Evolutionary conservation across 2,113 vertebrate species (phyloP), one percentile per base, ranked within the genome.

Genomic region (Sinocyclocheilus grahami): DNA sequence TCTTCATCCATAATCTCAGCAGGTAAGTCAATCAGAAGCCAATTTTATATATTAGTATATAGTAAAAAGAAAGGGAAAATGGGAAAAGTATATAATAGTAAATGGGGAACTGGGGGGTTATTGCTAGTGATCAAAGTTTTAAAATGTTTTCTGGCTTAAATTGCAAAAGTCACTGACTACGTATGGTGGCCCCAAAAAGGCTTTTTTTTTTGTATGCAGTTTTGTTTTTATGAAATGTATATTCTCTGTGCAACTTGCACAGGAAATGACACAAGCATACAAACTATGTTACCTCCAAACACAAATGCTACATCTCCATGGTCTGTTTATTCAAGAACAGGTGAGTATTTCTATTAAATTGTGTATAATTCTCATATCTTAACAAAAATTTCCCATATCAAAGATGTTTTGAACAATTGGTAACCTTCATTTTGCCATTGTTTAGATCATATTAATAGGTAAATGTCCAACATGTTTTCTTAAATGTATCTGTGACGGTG

Each of bases 1-100:
- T 72, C 62, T 85, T 63, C 79, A 24, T 78, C 58, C n/a, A 6
- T 87, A 63, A 63, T 82, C 63, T 74, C 58, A n/a, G 77, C 74
- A 84, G 90, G 89, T 91, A 83, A 86, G 87, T 85, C 69, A 3
- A 71, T 42, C 13, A 63, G 9, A 82, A 69, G 30, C n/a, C 65
- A 72, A 6, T 65, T 42, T 9, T 60, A 60, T 22, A 9, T 60
- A 60, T 42, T 42, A 9, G 55, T n/a, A 62, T 62, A 62, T 60
- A 8, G 55, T 62, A 62, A n/a, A 60, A 58, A 58, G 0, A 58
- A 13, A 9, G 53, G 14, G 55, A 22, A 58, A 62, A 62, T 20
- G 55, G 20, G 30, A 30, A 30, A 30, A 30, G 30, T 22, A 20
- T 60, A 3, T n/a, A 22, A 22, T 7, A 22, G 58, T 60, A 22